These are phyloP conservation scores for Otus sunia DNA, from an alignment of 2,113 vertebrate genomes.

Conservation along the genomic window DNA sequence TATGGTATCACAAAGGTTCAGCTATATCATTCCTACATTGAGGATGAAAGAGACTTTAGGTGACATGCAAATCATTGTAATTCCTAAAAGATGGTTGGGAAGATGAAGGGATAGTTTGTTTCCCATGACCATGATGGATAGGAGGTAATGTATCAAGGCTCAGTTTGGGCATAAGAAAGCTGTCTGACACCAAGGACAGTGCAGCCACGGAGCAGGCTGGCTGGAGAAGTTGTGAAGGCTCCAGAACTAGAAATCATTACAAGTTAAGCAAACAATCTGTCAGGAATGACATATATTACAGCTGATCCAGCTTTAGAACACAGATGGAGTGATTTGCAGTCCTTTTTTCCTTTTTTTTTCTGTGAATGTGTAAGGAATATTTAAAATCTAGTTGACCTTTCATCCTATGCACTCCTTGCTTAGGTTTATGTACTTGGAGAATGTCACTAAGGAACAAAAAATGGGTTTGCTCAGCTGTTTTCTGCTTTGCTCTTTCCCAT, in stretches of 20 bases:
- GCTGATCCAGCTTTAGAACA: not conserved
- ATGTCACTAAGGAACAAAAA: not conserved
- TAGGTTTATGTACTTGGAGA: not conserved
- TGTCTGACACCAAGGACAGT: not conserved
- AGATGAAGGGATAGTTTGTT: not conserved
- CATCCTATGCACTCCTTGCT: not conserved
- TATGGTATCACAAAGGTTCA: not conserved
- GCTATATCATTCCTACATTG: not conserved
- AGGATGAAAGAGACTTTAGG: not conserved
- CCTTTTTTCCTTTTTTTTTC: not conserved
- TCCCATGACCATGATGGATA: not conserved
- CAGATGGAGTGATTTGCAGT: not conserved
- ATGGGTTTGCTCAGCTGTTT: not conserved
- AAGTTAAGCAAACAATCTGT: not conserved
- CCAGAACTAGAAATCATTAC: not conserved
- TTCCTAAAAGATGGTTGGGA: not conserved
- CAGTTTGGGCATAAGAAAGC: not conserved
- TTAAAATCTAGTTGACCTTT: not conserved
- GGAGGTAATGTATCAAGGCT: not conserved
- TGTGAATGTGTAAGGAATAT: not conserved
- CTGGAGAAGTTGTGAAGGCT: not conserved
- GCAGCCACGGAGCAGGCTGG: not conserved
- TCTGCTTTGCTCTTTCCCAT: not conserved
- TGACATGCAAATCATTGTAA: not conserved
- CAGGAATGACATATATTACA: not conserved